phyloP scores from a whole-genome alignment of 2,888 invertebrate species.

The Gymnosoma rotundatum region DNA sequence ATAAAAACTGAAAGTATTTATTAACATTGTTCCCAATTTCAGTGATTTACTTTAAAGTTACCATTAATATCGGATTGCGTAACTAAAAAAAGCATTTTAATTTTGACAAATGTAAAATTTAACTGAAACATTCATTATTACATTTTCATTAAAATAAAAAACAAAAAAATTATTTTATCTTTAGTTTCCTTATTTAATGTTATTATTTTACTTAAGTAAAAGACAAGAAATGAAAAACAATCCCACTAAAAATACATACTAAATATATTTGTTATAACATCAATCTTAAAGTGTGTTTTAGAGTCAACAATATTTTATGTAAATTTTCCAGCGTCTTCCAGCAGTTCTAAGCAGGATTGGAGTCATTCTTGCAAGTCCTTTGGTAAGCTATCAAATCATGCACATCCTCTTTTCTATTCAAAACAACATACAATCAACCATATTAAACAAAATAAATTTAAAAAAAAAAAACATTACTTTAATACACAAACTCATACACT shows the following conservation, averaged over 20 bases:
- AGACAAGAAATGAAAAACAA: background rate
- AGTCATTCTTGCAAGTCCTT: constrained; percentile 97
- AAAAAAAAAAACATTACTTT: no score
- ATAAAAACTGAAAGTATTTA: constrained; percentile 51
- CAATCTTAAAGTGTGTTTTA: constrained; percentile 82
- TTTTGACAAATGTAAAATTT: constrained; percentile 23
- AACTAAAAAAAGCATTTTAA: constrained; percentile 58
- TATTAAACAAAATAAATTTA: background rate
- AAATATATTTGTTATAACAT: constrained; percentile 63
- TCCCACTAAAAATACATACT: constrained; percentile 22
- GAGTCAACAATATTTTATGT: constrained; percentile 82
- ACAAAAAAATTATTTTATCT: constrained; percentile 1
- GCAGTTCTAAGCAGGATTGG: constrained; percentile 98
- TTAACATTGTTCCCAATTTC: constrained; percentile 82
- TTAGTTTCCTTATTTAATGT: constrained; percentile 24
- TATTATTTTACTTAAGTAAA: constrained; percentile 8
- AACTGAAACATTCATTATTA: constrained; percentile 44
- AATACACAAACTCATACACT: constrained; percentile 8
- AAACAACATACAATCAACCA: constrained; percentile 47
- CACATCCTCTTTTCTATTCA: constrained; percentile 74
- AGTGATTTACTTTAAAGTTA: constrained; percentile 76
- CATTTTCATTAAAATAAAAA: constrained; percentile 47
- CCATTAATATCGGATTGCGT: constrained; percentile 43
- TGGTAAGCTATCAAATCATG: constrained; percentile 88
- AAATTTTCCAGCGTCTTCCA: constrained; percentile 93